Base-by-base conservation (phyloP, 2,113 vertebrate species). In the Hiodon alosoides region DNA sequence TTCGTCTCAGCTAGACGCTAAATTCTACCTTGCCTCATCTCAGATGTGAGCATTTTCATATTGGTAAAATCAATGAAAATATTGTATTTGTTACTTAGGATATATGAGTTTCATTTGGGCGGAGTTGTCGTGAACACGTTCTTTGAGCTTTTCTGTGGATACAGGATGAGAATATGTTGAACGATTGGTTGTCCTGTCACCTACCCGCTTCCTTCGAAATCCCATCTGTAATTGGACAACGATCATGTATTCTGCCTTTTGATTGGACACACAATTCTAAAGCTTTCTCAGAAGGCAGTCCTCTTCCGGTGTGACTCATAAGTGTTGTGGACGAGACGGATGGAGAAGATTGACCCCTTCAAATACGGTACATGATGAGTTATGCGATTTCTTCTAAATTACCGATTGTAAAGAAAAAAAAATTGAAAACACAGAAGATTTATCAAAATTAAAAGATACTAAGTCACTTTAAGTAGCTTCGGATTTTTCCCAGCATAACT, bases 241-340 rank as follows among this genome's bases (percentile, higher is more conserved):
- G 13, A 4, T 7, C 0, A 57, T 7, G 16, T 9, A 4, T 13
- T 52, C 13, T 66, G 31, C 31, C n/a, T 48, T 72, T 0, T 57
- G 69, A 77, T 77, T 77, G 76, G 76, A 3, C 16, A 9, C 48
- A 14, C 50, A 13, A 7, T 3, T 10, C 57, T 48, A 47, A 13
- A 46, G 60, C n/a, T 54, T 55, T 55, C n/a, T 46, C 46, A 2
- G 61, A 66, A 47, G 54, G 46, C 64, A 54, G n/a, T 51, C 76
- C 76, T 59, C 55, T 77, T 77, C 76, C 76, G 76, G 76, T 67
- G 69, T 77, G 76, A 77, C 69, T 71, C 61, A 71, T 67, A 67
- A 61, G 69, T 71, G 76, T 77, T 77, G 76, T 77, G 65, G 76
- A 66, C 72, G 69, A 77, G 68, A 76, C 75, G 75, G 61, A 53